Evolutionary conservation across 2,113 vertebrate genomes (phyloP), one percentile per base, ranked within the genome.

Genomic region (Myxocyprinus asiaticus): DNA sequence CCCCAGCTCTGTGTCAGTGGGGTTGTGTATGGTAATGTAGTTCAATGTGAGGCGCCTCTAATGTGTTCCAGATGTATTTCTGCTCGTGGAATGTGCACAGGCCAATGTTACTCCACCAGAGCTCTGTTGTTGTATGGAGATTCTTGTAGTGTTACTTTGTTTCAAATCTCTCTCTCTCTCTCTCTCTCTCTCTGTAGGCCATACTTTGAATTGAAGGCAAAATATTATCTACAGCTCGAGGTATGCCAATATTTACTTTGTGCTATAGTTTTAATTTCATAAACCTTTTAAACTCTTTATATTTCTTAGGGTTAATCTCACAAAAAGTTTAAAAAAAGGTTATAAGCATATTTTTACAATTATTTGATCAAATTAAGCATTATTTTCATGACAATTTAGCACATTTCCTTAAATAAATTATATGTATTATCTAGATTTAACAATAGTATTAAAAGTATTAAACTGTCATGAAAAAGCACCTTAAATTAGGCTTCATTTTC

Each of bases 181-280:
- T 82, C 9, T 86, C 79, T 82, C 82, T 88, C 83, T 83, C 83
- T 72, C 87, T 88, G 73, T 88, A 99, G 97, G 88, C 97, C 98
- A 62, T 99, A 99, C 88, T 99, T 98, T 92, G 98, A 99, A 88
- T 91, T 99, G 78, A 99, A 99, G 91, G 94, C 95, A 0, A 98
- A 96, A 87, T 99, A 98, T 89, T 99, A 98, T 1, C 88, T 98
- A 8, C 96, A 98, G 17, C 94, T 99, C 1, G 97, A 99, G 96
- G 98, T 99, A 92, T 58, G 86, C 58, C 10, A 6, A n/a, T 9
- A 76, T 74, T 61, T 44, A 51, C 55, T 6, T 17, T 22, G 4
- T 4, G 9, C 8, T 53, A 33, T 33, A 33, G 22, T 33, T 33
- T 33, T 33, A 33, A 33, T 33, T 33, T 33, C 22, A 33, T 3